These are phyloP conservation scores for Heliangelus exortis DNA, from an alignment of 2,797 vertebrate genomes.

Conservation along the genomic window DNA sequence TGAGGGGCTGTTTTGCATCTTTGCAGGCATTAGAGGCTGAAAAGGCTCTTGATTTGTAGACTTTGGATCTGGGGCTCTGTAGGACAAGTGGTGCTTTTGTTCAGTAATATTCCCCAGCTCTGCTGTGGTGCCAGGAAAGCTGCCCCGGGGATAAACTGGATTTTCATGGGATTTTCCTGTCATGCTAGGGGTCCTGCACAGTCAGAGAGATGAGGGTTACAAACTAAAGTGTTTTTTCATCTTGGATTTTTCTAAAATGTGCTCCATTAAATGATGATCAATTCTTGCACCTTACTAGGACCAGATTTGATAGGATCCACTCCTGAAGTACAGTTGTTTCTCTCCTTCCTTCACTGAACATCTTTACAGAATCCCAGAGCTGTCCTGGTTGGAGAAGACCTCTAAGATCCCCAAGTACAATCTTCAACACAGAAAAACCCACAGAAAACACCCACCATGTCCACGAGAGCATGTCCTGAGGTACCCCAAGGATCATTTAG, in stretches of 20 bases:
- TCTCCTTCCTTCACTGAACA: not conserved
- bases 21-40: too few relatives aligned
- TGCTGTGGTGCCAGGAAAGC: not conserved
- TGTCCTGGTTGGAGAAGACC: too few relatives aligned
- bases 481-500: not conserved
- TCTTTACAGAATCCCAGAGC: too few relatives aligned
- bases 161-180: not conserved
- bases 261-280: not conserved
- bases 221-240: not conserved
- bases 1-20: not conserved
- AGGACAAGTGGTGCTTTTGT: not conserved
- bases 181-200: not conserved
- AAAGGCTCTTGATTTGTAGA: not conserved
- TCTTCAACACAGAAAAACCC: too few relatives aligned
- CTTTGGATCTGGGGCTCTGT: not conserved
- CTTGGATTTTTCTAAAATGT: not conserved
- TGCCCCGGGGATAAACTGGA: not conserved
- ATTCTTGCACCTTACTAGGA: not conserved
- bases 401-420: too few relatives aligned
- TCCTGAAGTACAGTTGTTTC: not conserved
- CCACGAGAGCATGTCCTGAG: too few relatives aligned
- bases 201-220: not conserved
- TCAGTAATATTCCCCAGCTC: not conserved
- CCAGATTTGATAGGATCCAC: rapidly evolving
- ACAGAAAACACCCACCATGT: too few relatives aligned